phyloP scores from a whole-genome alignment of 2,797 vertebrate genomes.

The Propithecus deckenii region DNA sequence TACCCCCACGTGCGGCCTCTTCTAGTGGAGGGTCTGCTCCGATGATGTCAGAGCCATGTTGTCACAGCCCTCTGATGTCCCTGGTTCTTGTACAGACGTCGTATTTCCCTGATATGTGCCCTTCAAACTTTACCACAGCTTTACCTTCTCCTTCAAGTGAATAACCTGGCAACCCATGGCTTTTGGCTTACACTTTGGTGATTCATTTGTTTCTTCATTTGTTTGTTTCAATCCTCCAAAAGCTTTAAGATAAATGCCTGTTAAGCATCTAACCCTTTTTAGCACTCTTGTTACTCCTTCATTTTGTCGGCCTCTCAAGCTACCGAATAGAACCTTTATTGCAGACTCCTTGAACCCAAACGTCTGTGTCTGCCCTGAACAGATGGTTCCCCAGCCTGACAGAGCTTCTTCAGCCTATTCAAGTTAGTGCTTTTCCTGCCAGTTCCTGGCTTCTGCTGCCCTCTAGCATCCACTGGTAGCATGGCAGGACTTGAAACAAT shows the following conservation, averaged over 20 bases:
- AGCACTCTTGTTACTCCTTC: not conserved
- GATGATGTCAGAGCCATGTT: not conserved
- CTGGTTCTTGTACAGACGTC: not conserved
- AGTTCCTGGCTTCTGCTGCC: constrained; percentile 77
- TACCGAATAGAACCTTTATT: constrained; percentile 23
- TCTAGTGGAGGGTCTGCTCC: not conserved
- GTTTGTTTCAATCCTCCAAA: not conserved
- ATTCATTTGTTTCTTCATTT: not conserved
- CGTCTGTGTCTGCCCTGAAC: not conserved
- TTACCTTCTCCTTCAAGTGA: not conserved
- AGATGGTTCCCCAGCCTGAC: not conserved
- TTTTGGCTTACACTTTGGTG: not conserved
- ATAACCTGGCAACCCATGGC: not conserved
- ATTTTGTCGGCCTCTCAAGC: not conserved
- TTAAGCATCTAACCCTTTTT: not conserved
- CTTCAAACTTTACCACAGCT: not conserved
- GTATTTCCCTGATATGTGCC: not conserved
- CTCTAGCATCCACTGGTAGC: constrained; percentile 68
- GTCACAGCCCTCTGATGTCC: not conserved
- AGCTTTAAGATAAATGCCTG: not conserved
- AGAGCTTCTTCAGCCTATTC: not conserved
- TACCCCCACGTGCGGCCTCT: not conserved
- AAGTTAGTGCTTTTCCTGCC: not conserved
- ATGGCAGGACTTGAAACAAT: constrained; percentile 50
- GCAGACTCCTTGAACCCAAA: constrained; percentile 40